Conservation (phyloP, 1,140 invertebrate species). For the Drosophila pruinosa region DNA sequence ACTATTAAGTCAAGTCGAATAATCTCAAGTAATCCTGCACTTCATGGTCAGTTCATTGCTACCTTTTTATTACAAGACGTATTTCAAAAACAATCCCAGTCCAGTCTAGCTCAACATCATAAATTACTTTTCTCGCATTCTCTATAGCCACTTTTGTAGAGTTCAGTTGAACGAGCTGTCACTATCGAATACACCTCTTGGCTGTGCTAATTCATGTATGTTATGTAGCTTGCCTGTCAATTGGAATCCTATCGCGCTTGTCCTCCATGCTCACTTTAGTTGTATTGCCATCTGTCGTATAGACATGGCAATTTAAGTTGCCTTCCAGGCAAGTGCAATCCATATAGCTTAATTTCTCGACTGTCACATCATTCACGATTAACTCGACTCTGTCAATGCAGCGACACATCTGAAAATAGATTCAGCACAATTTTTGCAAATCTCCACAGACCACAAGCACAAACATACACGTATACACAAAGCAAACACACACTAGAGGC, state of each 20-base stretch:
- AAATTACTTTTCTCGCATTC: no score
- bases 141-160: neutral
- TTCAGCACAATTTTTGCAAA: conserved; percentile 23
- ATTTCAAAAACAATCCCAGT: no score
- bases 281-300: neutral
- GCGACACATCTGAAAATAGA: conserved; percentile 9
- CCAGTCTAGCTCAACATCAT: no score
- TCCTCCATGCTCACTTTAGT: neutral
- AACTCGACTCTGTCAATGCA: conserved; percentile 28
- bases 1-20: no score
- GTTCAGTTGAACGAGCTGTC: neutral
- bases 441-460: conserved; percentile 26
- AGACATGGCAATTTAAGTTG: conserved; percentile 3
- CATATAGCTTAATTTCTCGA: neutral
- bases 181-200: neutral
- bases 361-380: conserved; percentile 35
- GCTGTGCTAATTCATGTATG: neutral
- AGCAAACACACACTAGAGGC: neutral
- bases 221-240: neutral
- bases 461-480: neutral
- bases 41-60: no score
- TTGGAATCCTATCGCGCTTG: neutral
- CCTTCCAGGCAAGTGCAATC: neutral
- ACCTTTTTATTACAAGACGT: no score
- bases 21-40: no score